phyloP scores from a whole-genome alignment of 1,140 invertebrate species.

The Rhynchophorus ferrugineus region DNA sequence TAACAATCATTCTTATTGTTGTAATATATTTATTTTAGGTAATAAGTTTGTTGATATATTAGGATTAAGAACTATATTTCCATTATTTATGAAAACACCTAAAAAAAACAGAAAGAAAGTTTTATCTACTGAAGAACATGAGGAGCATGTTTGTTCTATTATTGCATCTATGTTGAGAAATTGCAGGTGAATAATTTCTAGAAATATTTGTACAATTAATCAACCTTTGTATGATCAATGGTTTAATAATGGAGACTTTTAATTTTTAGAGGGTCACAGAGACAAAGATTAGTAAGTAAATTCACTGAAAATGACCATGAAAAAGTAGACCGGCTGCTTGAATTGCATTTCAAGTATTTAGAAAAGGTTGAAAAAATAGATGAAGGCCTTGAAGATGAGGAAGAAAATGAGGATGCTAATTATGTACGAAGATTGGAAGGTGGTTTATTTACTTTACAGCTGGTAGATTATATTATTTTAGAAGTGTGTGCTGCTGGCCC shows the following conservation, averaged over 20 bases:
- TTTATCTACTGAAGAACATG: conserved; percentile 77
- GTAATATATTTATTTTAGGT: conserved; percentile 41
- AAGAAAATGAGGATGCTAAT: conserved; percentile 72
- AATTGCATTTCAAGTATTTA: conserved; percentile 96
- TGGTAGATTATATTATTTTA: conserved; percentile 92
- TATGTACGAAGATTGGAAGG: conserved; percentile 86
- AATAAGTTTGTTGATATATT: conserved; percentile 99
- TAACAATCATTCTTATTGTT: no score
- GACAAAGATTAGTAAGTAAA: conserved; percentile 86
- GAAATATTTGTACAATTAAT: not conserved
- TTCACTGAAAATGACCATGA: conserved; percentile 98
- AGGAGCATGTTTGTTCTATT: conserved; percentile 93
- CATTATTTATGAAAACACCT: conserved; percentile 98
- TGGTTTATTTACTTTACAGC: conserved; percentile 91
- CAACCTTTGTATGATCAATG: not conserved
- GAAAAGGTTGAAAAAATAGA: conserved; percentile 89
- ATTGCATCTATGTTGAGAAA: conserved; percentile 90
- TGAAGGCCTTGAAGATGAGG: conserved; percentile 44
- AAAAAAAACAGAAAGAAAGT: conserved; percentile 72
- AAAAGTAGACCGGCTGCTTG: conserved; percentile 93
- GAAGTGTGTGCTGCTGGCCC: conserved; percentile 79
- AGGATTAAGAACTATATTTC: conserved; percentile 92
- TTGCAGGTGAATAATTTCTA: conserved; percentile 46
- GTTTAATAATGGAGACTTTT: not conserved
- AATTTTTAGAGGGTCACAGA: conserved; percentile 63